Base-by-base conservation (phyloP, 2,888 invertebrate genomes). In the Gerris lacustris region DNA sequence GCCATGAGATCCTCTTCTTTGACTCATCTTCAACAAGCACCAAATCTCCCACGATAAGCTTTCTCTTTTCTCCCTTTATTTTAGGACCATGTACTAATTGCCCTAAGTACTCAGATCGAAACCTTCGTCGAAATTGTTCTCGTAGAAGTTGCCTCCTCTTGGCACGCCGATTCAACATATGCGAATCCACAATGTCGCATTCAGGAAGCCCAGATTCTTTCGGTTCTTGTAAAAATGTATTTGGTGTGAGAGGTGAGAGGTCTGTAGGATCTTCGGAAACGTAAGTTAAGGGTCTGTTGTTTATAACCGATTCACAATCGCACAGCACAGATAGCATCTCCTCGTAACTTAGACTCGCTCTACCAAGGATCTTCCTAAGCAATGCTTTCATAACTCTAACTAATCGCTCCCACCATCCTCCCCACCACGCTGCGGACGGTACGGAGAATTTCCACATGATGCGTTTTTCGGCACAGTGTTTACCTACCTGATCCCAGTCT, bases 401-500 rank as follows among this genome's bases (percentile, higher is more conserved):
- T 44, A 72, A 17, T 9, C 72, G 55, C 31, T 71, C 71, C 66
- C 69, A 69, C 17, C 63, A 69, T 9, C 69, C 69, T 44, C 69
- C 66, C 79, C 79, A 79, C 80, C 81, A 82, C 2, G 81, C 75
- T 5, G 80, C 78, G 0, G 77, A 74, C 5, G 80, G 80, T 6
- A 79, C 78, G 67, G 79, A 81, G 72, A 81, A 81, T 11, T 73
- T 71, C 79, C 76, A 79, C 70, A 73, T 75, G 74, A 73, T 74
- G 67, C 74, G 55, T 55, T 55, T 9, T 55, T 55, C 55, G 11
- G 15, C 11, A 15, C 55, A 9, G 5, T 11, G 15, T 1, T 55
- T 55, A 11, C 82, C 83, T 73, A 84, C 82, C 0, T 84, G 81
- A 77, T 83, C 82, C 73, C 82, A 81, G 74, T 83, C 82, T n/a